These are phyloP conservation scores for Dreissena rostriformis DNA, from an alignment of 1,140 invertebrate genomes.

Conservation along the genomic window DNA sequence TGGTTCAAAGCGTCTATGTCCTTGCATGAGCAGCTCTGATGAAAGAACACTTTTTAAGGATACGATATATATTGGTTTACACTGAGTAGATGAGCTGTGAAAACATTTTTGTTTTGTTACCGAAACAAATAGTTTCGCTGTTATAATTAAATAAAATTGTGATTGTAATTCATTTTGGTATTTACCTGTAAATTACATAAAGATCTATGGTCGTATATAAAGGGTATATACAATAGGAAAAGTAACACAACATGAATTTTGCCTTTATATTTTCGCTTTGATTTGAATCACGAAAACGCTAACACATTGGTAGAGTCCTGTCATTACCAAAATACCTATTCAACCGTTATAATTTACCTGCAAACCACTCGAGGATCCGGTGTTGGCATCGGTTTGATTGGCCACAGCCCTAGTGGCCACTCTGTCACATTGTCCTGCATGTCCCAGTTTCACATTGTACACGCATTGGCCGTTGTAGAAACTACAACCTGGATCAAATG, in stretches of 20 bases:
- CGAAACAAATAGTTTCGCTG: too few species aligned
- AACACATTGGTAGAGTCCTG: too few species aligned
- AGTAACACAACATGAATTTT: too few species aligned
- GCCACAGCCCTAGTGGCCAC: not conserved
- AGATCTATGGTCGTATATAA: too few species aligned
- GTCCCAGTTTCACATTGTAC: constrained; percentile 66
- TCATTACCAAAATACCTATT: too few species aligned
- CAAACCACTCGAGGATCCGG: constrained; percentile 17
- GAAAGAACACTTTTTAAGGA: not conserved
- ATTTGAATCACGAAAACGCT: too few species aligned
- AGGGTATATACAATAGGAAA: too few species aligned
- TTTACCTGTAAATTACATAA: too few species aligned
- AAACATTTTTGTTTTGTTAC: not conserved
- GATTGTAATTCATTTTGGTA: too few species aligned
- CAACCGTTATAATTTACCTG: too few species aligned
- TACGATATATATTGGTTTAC: not conserved
- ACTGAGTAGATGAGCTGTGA: not conserved
- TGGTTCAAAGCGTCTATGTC: constrained; percentile 44
- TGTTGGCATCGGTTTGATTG: not conserved
- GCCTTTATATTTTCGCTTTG: too few species aligned
- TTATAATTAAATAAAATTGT: too few species aligned
- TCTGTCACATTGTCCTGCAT: constrained; percentile 52
- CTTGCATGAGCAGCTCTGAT: constrained; percentile 51
- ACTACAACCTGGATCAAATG: constrained; percentile 66
- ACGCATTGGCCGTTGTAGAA: constrained; percentile 68